These are phyloP conservation scores for Typhlichthys eigenmanni DNA, from an alignment of 2,797 vertebrate genomes.

Conservation along the genomic window DNA sequence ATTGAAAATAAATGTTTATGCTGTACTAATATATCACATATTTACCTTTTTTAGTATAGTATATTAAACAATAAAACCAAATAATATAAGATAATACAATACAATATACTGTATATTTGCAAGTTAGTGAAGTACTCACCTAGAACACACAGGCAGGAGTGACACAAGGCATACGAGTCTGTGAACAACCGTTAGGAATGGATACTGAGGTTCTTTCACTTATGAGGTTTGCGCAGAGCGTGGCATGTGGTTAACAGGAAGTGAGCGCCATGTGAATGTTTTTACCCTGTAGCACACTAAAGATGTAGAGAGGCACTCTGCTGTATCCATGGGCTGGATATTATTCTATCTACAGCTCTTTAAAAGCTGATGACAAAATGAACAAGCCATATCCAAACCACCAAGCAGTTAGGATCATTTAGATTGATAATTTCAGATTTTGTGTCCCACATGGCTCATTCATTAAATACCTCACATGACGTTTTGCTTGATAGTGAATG, in stretches of 20 bases:
- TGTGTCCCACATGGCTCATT: background rate
- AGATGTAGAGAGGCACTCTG: background rate
- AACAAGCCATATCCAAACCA: too few relatives aligned
- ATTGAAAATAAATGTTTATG: too few relatives aligned
- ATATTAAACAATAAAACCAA: background rate
- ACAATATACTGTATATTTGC: too few relatives aligned
- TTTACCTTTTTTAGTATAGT: too few relatives aligned
- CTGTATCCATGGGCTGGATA: background rate
- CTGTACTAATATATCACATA: too few relatives aligned
- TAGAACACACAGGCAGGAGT: background rate
- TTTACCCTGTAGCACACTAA: too few relatives aligned
- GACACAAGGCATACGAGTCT: background rate
- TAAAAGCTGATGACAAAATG: too few relatives aligned
- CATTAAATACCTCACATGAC: background rate
- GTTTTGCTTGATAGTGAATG: background rate
- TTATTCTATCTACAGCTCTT: background rate
- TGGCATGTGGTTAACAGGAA: conserved; percentile 40
- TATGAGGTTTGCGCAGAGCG: conserved; percentile 14
- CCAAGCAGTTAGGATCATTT: background rate
- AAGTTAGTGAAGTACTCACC: conserved; percentile 48
- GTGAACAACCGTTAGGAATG: conserved; percentile 23
- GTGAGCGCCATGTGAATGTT: conserved; percentile 6
- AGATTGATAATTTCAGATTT: background rate
- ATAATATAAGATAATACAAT: background rate
- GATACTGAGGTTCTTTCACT: conserved; percentile 21